phyloP scores from a whole-genome alignment of 2,113 vertebrate species.

The Talpa occidentalis region DNA sequence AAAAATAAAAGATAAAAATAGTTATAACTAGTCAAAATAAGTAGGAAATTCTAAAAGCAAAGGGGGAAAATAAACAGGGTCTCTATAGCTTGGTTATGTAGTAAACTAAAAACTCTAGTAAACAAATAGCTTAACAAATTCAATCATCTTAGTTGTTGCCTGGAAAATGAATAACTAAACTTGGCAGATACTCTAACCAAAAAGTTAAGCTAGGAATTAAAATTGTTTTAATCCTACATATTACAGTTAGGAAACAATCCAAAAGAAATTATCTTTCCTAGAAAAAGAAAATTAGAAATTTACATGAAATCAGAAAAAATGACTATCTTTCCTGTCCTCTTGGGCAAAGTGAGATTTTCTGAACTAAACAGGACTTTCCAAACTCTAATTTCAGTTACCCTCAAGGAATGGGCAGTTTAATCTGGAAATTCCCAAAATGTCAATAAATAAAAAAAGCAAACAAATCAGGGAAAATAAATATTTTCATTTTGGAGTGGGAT shows the following conservation, averaged over 20 bases:
- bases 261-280: not conserved
- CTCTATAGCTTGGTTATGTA: not conserved
- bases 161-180: constrained; percentile 1
- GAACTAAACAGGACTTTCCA: constrained; percentile 6
- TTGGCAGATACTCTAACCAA: not conserved
- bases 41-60: not conserved
- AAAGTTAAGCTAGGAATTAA: constrained; percentile 13
- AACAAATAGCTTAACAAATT: not conserved
- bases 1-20: not conserved
- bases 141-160: not conserved
- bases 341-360: not conserved
- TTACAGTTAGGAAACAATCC: not conserved
- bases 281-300: not conserved
- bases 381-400: not conserved
- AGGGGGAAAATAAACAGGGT: not conserved
- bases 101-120: not conserved
- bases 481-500: constrained; percentile 39
- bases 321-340: not conserved
- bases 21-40: not conserved
- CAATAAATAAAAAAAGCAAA: constrained; percentile 58
- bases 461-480: constrained; percentile 52
- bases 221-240: not conserved
- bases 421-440: constrained; percentile 32
- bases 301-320: not conserved
- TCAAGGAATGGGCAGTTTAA: not conserved